These are phyloP conservation scores for Oscheius sp. DNA, from an alignment of 1,140 invertebrate species.

Conservation along the genomic window DNA sequence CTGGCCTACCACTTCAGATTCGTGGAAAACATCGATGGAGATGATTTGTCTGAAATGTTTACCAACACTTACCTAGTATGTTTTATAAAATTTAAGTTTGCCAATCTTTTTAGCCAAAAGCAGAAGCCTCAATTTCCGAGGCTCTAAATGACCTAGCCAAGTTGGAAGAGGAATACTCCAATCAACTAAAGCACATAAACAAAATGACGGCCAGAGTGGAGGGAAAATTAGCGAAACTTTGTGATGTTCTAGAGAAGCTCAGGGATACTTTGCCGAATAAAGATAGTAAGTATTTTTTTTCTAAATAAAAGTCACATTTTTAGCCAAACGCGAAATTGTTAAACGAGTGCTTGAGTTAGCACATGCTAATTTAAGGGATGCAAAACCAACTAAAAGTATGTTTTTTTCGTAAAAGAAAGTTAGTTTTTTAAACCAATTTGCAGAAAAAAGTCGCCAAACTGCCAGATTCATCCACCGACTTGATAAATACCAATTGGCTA, in stretches of 20 bases:
- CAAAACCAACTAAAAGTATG: conserved; percentile 18
- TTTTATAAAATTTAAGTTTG: background rate
- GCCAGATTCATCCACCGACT: conserved; percentile 2
- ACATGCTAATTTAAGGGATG: conserved; percentile 6
- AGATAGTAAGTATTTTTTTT: conserved; percentile 15
- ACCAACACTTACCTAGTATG: background rate
- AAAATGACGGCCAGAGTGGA: conserved; percentile 10
- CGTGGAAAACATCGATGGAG: conserved; percentile 43
- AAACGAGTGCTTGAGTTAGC: conserved; percentile 26
- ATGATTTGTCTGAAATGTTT: conserved; percentile 20
- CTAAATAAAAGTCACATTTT: background rate
- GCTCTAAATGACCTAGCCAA: conserved; percentile 9
- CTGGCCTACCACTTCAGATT: conserved; percentile 50
- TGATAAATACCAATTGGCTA: background rate
- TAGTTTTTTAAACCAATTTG: background rate
- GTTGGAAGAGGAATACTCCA: conserved; percentile 8
- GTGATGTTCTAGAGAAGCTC: conserved; percentile 4
- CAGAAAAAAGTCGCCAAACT: conserved; percentile 5
- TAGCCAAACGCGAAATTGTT: conserved; percentile 20
- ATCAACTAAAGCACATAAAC: conserved; percentile 1
- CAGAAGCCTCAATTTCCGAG: conserved; percentile 8
- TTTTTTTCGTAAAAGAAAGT: background rate
- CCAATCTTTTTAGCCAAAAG: conserved; percentile 3
- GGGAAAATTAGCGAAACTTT: background rate
- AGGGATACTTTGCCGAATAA: conserved; percentile 20